Conservation (phyloP, 2,797 vertebrate species). For the Malacoctenus gilli region DNA sequence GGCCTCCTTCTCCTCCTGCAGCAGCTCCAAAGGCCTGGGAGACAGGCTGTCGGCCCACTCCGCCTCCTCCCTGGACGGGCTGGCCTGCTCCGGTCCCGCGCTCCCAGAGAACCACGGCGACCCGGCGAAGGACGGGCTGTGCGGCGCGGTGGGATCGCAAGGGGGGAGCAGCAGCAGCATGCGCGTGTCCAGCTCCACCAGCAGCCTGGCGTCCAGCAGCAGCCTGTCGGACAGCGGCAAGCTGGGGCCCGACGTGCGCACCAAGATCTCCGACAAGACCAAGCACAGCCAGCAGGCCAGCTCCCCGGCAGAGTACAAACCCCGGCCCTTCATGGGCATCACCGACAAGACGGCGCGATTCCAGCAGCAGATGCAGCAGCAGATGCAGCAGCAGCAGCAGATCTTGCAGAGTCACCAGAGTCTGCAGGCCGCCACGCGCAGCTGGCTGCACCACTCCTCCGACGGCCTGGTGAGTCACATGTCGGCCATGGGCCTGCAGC, state of each 20-base stretch:
- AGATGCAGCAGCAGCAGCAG: conserved; percentile 46
- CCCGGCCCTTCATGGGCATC: conserved; percentile 96
- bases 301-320: conserved; percentile 83
- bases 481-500: conserved; percentile 70
- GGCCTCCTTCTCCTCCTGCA: conserved; percentile 69
- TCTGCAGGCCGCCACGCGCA: conserved; percentile 68
- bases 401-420: conserved; percentile 61
- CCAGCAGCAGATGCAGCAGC: conserved; percentile 70
- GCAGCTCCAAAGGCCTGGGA: conserved; percentile 74
- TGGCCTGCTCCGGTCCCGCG: conserved; percentile 58
- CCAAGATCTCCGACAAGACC: conserved; percentile 82
- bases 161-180: conserved; percentile 68
- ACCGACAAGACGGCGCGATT: conserved; percentile 94
- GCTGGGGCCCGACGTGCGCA: conserved; percentile 87
- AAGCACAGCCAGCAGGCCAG: conserved; percentile 74
- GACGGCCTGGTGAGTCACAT: conserved; percentile 78
- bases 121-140: conserved; percentile 63
- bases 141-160: conserved; percentile 58
- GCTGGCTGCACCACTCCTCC: conserved; percentile 84
- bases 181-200: conserved; percentile 86
- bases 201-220: conserved; percentile 88
- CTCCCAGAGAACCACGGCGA: conserved; percentile 62
- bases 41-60: conserved; percentile 81
- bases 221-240: conserved; percentile 88
- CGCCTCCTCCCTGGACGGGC: conserved; percentile 73